Conservation (phyloP, 2,797 vertebrate genomes). For the Varecia variegata region DNA sequence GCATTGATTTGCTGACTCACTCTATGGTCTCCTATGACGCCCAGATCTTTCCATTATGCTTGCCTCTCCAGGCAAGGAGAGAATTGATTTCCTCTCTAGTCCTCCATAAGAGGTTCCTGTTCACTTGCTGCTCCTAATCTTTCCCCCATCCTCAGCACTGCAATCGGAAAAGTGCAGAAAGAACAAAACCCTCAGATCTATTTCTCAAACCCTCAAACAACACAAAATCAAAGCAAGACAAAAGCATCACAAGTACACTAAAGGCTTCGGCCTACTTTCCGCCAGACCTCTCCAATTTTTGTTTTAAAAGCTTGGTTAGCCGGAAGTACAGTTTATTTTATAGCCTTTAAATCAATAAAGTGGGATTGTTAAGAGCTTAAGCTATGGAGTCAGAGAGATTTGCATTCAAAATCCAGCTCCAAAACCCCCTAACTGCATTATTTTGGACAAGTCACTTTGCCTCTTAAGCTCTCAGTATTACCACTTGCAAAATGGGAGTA, state of each 20-base stretch:
- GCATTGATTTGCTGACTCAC: conserved; percentile 76
- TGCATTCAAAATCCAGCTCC: conserved; percentile 17
- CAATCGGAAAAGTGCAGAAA: conserved; percentile 40
- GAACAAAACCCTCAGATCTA: conserved; percentile 29
- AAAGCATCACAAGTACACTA: conserved; percentile 46
- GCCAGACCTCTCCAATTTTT: background rate
- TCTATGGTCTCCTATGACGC: conserved; percentile 62
- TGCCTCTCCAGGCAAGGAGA: conserved; percentile 66
- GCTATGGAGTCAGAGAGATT: background rate
- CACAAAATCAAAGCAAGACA: conserved; percentile 15
- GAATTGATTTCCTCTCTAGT: conserved; percentile 64
- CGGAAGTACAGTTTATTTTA: background rate
- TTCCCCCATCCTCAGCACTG: background rate
- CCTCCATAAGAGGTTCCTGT: conserved; percentile 58
- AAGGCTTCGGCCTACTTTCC: conserved; percentile 19
- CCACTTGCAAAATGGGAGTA: background rate
- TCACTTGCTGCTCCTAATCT: background rate
- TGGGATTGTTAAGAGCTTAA: background rate
- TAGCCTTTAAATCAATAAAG: background rate
- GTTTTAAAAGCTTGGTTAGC: background rate
- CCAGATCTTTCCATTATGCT: conserved; percentile 67
- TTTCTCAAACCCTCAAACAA: conserved; percentile 35
- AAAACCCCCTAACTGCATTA: background rate
- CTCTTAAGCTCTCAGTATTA: conserved; percentile 13
- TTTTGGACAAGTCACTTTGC: background rate